Evolutionary conservation across 53 echinoderm and acorn worm species (phyloP), one percentile per base, ranked within the genome.

Genomic region (Paracentrotus lividus): DNA sequence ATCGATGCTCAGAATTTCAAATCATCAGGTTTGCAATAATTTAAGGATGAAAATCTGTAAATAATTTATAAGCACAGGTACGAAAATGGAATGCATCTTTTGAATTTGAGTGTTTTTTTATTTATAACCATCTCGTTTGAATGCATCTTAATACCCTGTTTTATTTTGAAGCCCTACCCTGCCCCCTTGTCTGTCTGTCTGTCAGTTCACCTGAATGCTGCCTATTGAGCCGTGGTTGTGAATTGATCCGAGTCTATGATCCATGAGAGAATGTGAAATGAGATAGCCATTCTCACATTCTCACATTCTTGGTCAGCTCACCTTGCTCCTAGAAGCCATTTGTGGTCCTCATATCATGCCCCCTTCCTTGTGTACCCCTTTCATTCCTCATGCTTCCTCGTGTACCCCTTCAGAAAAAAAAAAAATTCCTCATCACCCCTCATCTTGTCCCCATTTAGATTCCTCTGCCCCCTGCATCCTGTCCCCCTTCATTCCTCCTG

Each of bases 191-290:
- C 7, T 72, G 5, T 72, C 36, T 72, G 72, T 16, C 72, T 77
- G 44, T 77, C 77, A 0, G n/a, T 20, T 42, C 42, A 42, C 42
- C 24, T 43, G 8, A 77, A 77, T 44, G 77, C 24, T 21, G 29
- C 21, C 7, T 43, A 24, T 44, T 29, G 18, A 77, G 15, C 77
- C 23, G 24, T 23, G 72, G 72, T 72, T 2, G 72, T 36, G 77
- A 42, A 44, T 77, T 77, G 77, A 77, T 77, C 77, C 6, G 42
- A 77, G 42, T 77, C 77, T 77, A 44, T 77, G 77, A 77, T 77
- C 77, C 77, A 44, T 77, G 77, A 42, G 24, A 77, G 18, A 16
- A 77, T 77, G 77, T 77, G 77, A 42, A 77, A 77, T 77, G 43
- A 77, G 77, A 77, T 77, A 43, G 77, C 77, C 81, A 8, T 44